Evolutionary conservation across 2,888 invertebrate species (phyloP).

Genomic region (Antitype chi): DNA sequence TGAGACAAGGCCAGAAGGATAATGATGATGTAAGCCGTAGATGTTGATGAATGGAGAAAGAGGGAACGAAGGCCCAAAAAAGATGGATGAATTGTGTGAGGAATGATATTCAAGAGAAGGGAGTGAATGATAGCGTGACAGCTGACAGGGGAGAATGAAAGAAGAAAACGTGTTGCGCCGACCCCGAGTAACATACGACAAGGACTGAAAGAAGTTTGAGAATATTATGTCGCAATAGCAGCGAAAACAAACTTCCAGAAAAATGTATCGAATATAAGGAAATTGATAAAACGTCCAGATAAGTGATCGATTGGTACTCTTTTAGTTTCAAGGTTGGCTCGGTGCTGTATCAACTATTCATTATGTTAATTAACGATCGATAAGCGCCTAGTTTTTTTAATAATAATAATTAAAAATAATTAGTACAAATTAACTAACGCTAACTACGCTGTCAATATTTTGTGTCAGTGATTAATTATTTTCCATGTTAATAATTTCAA

Average conservation of each 20-base stretch:
- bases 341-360: slow-evolving; percentile 34
- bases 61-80: not conserved
- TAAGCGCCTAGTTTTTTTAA: slow-evolving; percentile 48
- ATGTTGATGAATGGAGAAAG: not conserved
- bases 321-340: slow-evolving; percentile 50
- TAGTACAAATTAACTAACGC: slow-evolving; percentile 52
- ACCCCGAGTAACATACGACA: not conserved
- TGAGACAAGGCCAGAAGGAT: not conserved
- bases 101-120: not conserved
- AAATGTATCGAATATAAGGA: slow-evolving; percentile 36
- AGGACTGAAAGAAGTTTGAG: slow-evolving; percentile 20
- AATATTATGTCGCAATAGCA: slow-evolving; percentile 9
- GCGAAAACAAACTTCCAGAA: not conserved
- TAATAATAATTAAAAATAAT: slow-evolving; percentile 56
- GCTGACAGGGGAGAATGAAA: not conserved
- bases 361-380: slow-evolving; percentile 61
- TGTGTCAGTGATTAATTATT: not conserved
- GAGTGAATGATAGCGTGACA: not conserved
- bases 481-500: too few species aligned
- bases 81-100: too few species aligned
- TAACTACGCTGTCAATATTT: slow-evolving; percentile 52
- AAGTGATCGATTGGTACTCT: slow-evolving; percentile 54
- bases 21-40: too few species aligned
- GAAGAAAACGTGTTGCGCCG: not conserved
- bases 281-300: slow-evolving; percentile 46